Percentiles rank a stretch among this genome's conserved stretches.
Conservation (phyloP, 2,888 invertebrate species). For the Tiphia femorata region DNA sequence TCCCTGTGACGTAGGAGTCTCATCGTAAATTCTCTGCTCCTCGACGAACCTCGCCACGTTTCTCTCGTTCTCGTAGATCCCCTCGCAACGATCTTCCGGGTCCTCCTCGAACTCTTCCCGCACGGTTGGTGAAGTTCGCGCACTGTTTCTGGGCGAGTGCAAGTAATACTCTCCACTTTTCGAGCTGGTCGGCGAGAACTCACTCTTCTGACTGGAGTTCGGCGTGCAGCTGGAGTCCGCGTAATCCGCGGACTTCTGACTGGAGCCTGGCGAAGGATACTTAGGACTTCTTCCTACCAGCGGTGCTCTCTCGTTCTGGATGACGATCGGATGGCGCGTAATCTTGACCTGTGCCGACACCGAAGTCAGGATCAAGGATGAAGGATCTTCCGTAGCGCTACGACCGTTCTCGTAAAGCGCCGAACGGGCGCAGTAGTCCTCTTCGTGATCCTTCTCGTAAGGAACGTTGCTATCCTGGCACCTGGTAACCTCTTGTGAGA, state of each 20-base stretch:
- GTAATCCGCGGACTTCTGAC: constrained; percentile 62
- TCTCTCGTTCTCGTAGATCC: constrained; percentile 45
- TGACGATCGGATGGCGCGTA: constrained; percentile 51
- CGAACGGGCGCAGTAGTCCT: constrained; percentile 2
- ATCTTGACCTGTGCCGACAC: constrained; percentile 58
- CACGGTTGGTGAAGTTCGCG: constrained; percentile 46
- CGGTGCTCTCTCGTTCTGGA: constrained; percentile 48
- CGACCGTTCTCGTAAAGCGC: constrained; percentile 39
- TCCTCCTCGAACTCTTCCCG: constrained; percentile 27
- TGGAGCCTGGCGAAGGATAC: constrained; percentile 59
- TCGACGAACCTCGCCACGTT: constrained; percentile 25
- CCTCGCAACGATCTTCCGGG: constrained; percentile 42
- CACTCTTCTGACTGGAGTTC: constrained; percentile 64
- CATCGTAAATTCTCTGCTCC: constrained; percentile 56
- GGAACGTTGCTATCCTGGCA: no score
- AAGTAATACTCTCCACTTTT: constrained; percentile 64
- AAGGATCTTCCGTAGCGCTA: no score
- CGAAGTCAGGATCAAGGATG: constrained; percentile 41
- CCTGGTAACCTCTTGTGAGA: no score
- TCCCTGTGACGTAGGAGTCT: no score
- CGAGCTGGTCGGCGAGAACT: constrained; percentile 62
- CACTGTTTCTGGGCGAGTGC: constrained; percentile 50
- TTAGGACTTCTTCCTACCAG: constrained; percentile 49
- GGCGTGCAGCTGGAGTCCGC: constrained; percentile 63
- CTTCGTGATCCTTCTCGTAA: background rate